These are phyloP conservation scores for Andinoacara biseriatus DNA, from an alignment of 2,113 vertebrate species.

Conservation along the genomic window DNA sequence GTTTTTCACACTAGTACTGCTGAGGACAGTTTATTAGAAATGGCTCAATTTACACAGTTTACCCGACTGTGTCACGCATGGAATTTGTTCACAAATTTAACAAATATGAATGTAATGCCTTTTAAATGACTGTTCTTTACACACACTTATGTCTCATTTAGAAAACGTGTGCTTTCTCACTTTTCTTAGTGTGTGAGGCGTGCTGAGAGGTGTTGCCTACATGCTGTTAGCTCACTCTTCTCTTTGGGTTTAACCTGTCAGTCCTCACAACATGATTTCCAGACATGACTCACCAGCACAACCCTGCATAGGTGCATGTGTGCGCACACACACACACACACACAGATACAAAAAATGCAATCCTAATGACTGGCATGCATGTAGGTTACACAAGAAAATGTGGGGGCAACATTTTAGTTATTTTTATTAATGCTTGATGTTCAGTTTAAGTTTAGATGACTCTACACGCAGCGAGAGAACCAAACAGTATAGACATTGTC, in stretches of 20 bases:
- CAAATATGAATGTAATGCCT: background rate
- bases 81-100: background rate
- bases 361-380: background rate
- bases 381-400: conserved; percentile 6
- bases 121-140: background rate
- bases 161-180: background rate
- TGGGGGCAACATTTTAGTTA: background rate
- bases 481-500: background rate
- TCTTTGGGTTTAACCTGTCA: conserved; percentile 23
- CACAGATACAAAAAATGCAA: background rate
- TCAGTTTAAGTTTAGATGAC: background rate
- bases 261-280: conserved; percentile 35
- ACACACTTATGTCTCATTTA: background rate
- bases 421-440: conserved; percentile 3
- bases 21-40: background rate
- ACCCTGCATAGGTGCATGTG: background rate
- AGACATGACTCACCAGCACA: conserved; percentile 44
- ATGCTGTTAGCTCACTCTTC: conserved; percentile 33
- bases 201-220: conserved; percentile 51
- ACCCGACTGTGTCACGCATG: background rate
- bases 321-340: background rate
- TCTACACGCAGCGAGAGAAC: background rate
- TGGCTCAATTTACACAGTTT: background rate
- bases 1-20: background rate
- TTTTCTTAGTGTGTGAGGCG: background rate